Evolutionary conservation across 1,140 invertebrate genomes (phyloP).

Genomic region (Drosophila melanica): DNA sequence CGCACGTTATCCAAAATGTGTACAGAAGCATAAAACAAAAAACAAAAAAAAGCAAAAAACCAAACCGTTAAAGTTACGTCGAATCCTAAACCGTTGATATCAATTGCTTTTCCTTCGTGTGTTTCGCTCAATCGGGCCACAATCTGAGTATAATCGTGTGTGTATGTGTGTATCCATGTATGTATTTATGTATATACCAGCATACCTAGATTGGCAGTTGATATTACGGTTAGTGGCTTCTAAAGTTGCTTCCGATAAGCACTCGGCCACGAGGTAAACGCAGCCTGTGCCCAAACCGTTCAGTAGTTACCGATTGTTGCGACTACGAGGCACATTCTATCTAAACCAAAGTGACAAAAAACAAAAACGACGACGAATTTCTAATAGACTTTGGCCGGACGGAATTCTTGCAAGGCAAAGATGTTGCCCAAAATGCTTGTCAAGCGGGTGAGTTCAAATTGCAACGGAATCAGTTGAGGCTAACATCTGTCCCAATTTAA

Average conservation of each 20-base stretch:
- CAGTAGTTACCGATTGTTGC: slow-evolving; percentile 67
- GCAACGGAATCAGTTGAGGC: too few relatives aligned
- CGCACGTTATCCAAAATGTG: too few relatives aligned
- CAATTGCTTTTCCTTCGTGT: slow-evolving; percentile 3
- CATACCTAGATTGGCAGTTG: slow-evolving; percentile 26
- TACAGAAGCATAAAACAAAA: neutral
- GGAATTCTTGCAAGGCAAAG: slow-evolving; percentile 39
- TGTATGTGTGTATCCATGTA: too few relatives aligned
- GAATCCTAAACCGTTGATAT: neutral
- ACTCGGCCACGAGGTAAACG: slow-evolving; percentile 51
- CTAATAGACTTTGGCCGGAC: slow-evolving; percentile 3
- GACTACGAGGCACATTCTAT: slow-evolving; percentile 48
- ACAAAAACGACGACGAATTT: neutral
- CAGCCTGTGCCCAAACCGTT: slow-evolving; percentile 49
- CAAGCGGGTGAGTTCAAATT: slow-evolving; percentile 31
- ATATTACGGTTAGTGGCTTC: slow-evolving; percentile 31
- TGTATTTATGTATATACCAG: too few relatives aligned
- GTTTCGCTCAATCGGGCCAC: slow-evolving; percentile 2
- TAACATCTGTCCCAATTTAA: too few relatives aligned
- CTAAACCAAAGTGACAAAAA: slow-evolving; percentile 7
- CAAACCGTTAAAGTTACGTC: too few relatives aligned
- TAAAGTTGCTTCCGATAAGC: slow-evolving; percentile 57
- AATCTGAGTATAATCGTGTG: too few relatives aligned
- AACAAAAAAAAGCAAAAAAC: neutral
- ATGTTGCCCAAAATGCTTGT: slow-evolving; percentile 46